Evolutionary conservation across 2,113 vertebrate species (phyloP).

Genomic region (Odobenus rosmarus): DNA sequence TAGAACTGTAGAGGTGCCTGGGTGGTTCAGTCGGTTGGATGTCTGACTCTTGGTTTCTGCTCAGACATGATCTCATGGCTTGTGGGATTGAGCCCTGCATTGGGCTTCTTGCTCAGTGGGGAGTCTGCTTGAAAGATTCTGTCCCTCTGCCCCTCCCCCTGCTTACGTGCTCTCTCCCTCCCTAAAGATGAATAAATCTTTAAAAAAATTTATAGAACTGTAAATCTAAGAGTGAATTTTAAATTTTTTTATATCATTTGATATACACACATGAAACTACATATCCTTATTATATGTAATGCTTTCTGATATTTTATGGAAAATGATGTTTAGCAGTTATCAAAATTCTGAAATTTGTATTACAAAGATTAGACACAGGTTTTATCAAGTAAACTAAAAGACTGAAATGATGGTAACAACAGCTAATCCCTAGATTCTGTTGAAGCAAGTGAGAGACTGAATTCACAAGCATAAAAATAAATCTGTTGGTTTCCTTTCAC

Average conservation of each 20-base stretch:
- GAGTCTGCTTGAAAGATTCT: neutral
- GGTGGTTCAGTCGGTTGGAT: neutral
- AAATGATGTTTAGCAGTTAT: neutral
- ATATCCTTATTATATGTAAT: neutral
- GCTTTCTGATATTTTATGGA: neutral
- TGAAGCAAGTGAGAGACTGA: slow-evolving; percentile 52
- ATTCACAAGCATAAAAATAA: slow-evolving; percentile 52
- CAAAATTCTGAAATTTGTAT: slow-evolving; percentile 5
- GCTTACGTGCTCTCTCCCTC: neutral
- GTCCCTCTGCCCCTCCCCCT: neutral
- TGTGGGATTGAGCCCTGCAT: neutral
- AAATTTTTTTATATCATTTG: slow-evolving; percentile 9
- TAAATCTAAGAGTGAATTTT: neutral
- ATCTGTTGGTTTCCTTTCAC: slow-evolving; percentile 40
- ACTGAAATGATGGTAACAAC: neutral
- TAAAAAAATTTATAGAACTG: neutral
- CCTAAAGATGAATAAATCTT: neutral
- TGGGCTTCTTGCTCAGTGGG: neutral
- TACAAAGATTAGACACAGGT: slow-evolving; percentile 3
- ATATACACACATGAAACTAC: neutral
- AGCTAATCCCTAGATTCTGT: slow-evolving; percentile 16
- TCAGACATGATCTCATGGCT: neutral
- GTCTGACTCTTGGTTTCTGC: neutral
- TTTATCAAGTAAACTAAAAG: slow-evolving; percentile 33
- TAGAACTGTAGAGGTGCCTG: neutral